A percentile compares a stretch with the other conserved stretches of the same genome.
Conservation (phyloP, 2,797 vertebrate species). For the Sebastes trivittatus region DNA sequence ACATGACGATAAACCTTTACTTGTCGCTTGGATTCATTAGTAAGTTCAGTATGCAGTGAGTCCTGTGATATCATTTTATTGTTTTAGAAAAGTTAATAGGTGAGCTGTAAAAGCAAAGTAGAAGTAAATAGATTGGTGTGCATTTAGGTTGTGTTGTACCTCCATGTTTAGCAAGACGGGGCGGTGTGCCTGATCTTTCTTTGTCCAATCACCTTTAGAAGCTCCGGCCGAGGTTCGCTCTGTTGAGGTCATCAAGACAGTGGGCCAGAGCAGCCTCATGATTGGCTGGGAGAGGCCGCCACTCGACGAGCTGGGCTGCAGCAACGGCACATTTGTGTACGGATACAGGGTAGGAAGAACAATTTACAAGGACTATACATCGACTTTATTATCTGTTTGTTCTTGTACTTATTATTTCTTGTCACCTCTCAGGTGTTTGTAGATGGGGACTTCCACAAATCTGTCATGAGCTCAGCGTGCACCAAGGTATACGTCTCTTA, state of each 20-base stretch:
- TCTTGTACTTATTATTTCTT: not conserved
- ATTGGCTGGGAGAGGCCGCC: constrained; percentile 77
- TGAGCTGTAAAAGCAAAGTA: not conserved
- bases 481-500: constrained; percentile 60
- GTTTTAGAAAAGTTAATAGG: not conserved
- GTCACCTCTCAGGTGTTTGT: constrained; percentile 54
- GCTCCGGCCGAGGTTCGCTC: constrained; percentile 72
- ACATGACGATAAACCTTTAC: constrained; percentile 1
- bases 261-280: constrained; percentile 75
- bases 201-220: constrained; percentile 50
- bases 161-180: not conserved
- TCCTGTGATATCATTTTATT: not conserved
- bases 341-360: constrained; percentile 76
- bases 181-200: not conserved
- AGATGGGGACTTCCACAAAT: constrained; percentile 70
- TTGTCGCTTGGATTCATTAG: constrained; percentile 2
- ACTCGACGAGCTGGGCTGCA: constrained; percentile 77
- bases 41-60: not conserved
- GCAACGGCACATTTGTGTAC: constrained; percentile 75
- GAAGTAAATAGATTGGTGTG: not conserved
- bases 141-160: not conserved
- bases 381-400: not conserved
- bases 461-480: constrained; percentile 71
- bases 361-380: not conserved
- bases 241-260: constrained; percentile 74